Base-by-base conservation (phyloP, 2,888 invertebrate species). In the Cerceris rybyensis region DNA sequence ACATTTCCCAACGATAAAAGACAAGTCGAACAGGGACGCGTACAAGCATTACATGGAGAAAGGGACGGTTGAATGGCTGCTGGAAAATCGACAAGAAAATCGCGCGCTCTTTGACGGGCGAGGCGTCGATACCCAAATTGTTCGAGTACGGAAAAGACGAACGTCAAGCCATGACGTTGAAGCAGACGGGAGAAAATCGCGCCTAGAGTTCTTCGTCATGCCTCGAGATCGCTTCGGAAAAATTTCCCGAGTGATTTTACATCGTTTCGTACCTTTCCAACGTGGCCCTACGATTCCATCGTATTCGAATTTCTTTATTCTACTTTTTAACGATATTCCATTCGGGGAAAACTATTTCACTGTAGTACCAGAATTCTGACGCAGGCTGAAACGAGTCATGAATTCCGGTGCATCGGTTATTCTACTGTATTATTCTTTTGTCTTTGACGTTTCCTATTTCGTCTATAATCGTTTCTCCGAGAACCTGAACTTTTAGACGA, bases 31-130 rank as follows among this genome's bases (percentile, higher is more conserved):
- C 52, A 50, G 14, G 28, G 28, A 39, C 64, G 41, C 28, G 28
- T 52, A 49, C 52, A 14, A 57, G 11, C 17, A 57, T 57, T 9
- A 57, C 57, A 13, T 28, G 57, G 49, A 16, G 55, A 66, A 41
- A 55, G 52, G 13, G 54, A 50, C 6, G 69, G 52, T n/a, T 7
- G 52, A 28, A 43, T 13, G 41, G 14, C 17, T 8, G 11, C 60
- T 42, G 69, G 52, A 69, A 69, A 69, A 60, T 69, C 52, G 52
- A n/a, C 70, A 55, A 55, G 54, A 70, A 63, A 63, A 49, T 70
- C 54, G 57, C 55, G 60, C 50, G 57, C 63, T 57, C 54, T 61
- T 28, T 59, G 16, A 49, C 52, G 58, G 69, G 42, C 59, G 46
- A 39, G 17, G 54, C 28, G 57, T 70, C 61, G 41, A 69, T 52